phyloP scores from a whole-genome alignment of 2,888 invertebrate genomes.

The Xestia sexstrigata region DNA sequence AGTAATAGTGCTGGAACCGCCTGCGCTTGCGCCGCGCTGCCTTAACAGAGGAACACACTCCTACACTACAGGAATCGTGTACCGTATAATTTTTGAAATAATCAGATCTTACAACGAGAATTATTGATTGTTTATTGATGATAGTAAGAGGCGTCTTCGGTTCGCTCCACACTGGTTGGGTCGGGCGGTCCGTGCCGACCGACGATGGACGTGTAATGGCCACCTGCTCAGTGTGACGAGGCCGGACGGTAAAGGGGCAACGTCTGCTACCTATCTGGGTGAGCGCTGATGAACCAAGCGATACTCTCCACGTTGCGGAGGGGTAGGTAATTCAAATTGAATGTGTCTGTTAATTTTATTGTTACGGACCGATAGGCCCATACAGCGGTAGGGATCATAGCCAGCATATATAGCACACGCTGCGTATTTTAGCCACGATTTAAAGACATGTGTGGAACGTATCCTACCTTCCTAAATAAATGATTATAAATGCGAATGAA shows the following conservation, averaged over 20 bases:
- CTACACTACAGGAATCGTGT: background rate
- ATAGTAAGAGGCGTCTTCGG: background rate
- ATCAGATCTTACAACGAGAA: background rate
- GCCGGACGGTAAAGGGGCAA: constrained; percentile 21
- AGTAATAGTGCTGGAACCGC: constrained; percentile 27
- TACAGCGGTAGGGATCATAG: too few species aligned
- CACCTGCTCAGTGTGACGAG: constrained; percentile 40
- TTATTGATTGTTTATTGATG: background rate
- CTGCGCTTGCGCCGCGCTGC: background rate
- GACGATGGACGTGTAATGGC: constrained; percentile 36
- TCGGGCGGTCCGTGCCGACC: background rate
- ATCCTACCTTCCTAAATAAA: too few species aligned
- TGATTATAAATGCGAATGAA: too few species aligned
- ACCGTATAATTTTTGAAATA: background rate
- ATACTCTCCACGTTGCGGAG: background rate
- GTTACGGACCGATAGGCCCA: background rate
- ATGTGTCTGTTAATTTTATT: background rate
- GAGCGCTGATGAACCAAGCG: background rate
- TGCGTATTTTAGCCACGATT: too few species aligned
- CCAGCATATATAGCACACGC: too few species aligned
- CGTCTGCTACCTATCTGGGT: constrained; percentile 41
- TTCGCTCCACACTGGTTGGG: background rate
- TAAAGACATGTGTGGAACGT: too few species aligned
- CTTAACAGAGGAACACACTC: too few species aligned
- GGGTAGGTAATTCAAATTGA: background rate